phyloP scores from a whole-genome alignment of 2,797 vertebrate species.

The Anableps anableps region DNA sequence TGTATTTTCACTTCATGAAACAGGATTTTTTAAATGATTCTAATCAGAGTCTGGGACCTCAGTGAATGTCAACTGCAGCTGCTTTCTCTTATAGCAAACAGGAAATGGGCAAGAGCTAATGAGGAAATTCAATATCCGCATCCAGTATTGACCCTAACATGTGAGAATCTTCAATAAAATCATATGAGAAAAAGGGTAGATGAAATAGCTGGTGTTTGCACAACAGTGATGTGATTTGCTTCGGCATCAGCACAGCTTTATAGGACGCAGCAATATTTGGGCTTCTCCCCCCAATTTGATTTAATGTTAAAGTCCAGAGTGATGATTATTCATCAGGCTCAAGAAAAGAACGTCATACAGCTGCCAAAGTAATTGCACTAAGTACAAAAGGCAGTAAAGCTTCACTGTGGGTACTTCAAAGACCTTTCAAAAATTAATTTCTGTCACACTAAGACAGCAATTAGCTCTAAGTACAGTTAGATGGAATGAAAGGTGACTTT shows the following conservation, averaged over 20 bases:
- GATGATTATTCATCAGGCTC: slow-evolving; percentile 66
- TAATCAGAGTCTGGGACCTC: slow-evolving; percentile 34
- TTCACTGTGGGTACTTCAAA: slow-evolving; percentile 73
- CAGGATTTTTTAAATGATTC: slow-evolving; percentile 32
- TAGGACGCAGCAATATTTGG: slow-evolving; percentile 29
- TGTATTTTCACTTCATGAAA: slow-evolving; percentile 43
- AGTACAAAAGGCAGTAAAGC: slow-evolving; percentile 67
- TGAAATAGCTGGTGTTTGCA: slow-evolving; percentile 26
- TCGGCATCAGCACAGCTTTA: slow-evolving; percentile 18
- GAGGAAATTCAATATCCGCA: slow-evolving; percentile 49
- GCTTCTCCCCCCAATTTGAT: slow-evolving; percentile 43
- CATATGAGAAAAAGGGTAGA: slow-evolving; percentile 16
- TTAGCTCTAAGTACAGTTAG: slow-evolving; percentile 64
- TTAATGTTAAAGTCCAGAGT: slow-evolving; percentile 60
- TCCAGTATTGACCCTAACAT: slow-evolving; percentile 46
- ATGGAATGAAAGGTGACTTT: slow-evolving; percentile 66
- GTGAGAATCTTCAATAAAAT: slow-evolving; percentile 36
- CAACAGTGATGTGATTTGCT: slow-evolving; percentile 18
- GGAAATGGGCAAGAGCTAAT: slow-evolving; percentile 53
- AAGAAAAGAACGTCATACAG: slow-evolving; percentile 57
- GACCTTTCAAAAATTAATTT: slow-evolving; percentile 73
- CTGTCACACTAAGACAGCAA: slow-evolving; percentile 69
- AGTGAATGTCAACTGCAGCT: slow-evolving; percentile 50
- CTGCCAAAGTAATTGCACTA: slow-evolving; percentile 71
- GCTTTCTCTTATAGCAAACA: slow-evolving; percentile 46